A percentile compares a stretch with the other conserved stretches of the same genome.
Conservation (phyloP, 2,113 vertebrate species). For the Panthera tigris region DNA sequence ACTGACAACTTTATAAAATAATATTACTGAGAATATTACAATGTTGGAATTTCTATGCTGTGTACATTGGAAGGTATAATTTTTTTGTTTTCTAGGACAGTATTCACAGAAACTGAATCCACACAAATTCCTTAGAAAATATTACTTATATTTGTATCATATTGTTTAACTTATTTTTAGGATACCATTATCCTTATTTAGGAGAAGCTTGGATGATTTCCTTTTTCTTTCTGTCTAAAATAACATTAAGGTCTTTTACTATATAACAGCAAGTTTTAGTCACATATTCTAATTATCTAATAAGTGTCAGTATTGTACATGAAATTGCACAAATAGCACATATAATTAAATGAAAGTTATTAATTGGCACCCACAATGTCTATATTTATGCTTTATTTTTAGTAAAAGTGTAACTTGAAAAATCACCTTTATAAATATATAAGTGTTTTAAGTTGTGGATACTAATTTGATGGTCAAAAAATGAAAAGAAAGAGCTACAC, state of each 20-base stretch:
- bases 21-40: background rate
- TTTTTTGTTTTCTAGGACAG: background rate
- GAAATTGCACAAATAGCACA: slow-evolving; percentile 39
- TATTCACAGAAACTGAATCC: background rate
- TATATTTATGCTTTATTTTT: slow-evolving; percentile 54
- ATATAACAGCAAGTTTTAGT: slow-evolving; percentile 38
- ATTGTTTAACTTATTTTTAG: background rate
- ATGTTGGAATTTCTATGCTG: background rate
- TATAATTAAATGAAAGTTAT: slow-evolving; percentile 59
- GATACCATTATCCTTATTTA: background rate
- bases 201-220: background rate
- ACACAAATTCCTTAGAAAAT: background rate
- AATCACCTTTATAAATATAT: background rate
- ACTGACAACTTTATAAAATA: background rate
- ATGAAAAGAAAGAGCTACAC: background rate
- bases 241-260: background rate
- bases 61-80: background rate
- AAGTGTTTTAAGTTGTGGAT: background rate
- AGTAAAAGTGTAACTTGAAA: background rate
- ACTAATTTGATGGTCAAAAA: background rate
- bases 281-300: slow-evolving; percentile 42
- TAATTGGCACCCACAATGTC: background rate
- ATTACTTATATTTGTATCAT: background rate
- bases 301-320: slow-evolving; percentile 46
- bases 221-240: background rate